Evolutionary conservation across 2,888 invertebrate species (phyloP).

Genomic region (Thera britannica): DNA sequence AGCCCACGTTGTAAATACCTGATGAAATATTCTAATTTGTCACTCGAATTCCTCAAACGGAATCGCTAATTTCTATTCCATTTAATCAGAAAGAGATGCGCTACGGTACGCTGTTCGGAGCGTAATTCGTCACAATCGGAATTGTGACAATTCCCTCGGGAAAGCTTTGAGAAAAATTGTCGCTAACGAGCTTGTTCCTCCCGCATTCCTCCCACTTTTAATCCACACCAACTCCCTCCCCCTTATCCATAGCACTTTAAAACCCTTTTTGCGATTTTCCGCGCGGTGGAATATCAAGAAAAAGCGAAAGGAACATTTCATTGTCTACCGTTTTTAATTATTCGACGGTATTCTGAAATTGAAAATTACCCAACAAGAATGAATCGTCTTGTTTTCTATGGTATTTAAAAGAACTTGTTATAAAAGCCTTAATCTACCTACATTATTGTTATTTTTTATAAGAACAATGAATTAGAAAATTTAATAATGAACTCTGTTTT

Average conservation of each 20-base stretch:
- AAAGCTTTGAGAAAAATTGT: conserved; percentile 83
- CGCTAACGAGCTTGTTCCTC: conserved; percentile 77
- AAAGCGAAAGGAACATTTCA: conserved; percentile 65
- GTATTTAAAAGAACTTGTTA: too few species aligned
- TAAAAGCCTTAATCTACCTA: too few species aligned
- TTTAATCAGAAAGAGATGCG: conserved; percentile 64
- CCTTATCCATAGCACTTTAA: conserved; percentile 78
- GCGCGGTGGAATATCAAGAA: conserved; percentile 73
- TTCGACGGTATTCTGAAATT: conserved; percentile 49
- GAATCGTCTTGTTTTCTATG: not conserved
- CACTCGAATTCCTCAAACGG: conserved; percentile 27
- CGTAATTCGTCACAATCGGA: conserved; percentile 82
- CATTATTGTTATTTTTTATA: too few species aligned
- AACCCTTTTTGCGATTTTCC: conserved; percentile 80
- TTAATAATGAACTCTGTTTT: too few species aligned
- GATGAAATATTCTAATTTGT: conserved; percentile 32
- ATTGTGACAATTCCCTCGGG: conserved; percentile 79
- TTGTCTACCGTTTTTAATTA: conserved; percentile 67
- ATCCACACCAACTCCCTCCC: conserved; percentile 61
- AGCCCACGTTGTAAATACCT: conserved; percentile 2
- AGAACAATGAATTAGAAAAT: too few species aligned
- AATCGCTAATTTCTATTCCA: conserved; percentile 57
- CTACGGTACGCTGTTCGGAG: conserved; percentile 54
- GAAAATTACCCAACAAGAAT: conserved; percentile 35
- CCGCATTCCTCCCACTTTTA: conserved; percentile 64